Evolutionary conservation across 2,113 vertebrate genomes (phyloP), one percentile per base, ranked within the genome.

Genomic region (Fregata magnificens): DNA sequence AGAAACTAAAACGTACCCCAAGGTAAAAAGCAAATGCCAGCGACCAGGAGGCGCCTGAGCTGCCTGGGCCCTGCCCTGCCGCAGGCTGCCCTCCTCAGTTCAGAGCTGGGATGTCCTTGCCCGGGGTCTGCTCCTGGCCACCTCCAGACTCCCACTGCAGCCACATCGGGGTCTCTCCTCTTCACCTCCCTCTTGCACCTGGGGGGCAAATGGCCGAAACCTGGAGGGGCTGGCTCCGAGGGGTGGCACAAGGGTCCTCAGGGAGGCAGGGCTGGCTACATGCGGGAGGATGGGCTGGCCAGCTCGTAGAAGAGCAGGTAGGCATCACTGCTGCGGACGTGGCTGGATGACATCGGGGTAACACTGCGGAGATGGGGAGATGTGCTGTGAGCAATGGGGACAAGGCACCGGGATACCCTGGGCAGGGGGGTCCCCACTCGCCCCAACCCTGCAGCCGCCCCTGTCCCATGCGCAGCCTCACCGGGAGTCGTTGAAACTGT

Each of bases 251-350:
- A 76, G 86, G 74, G 67, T 90, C 16, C 92, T 93, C 82, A 14
- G 82, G 88, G 19, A 21, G 44, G 52, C 72, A 81, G 93, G 44
- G 84, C 93, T 26, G 94, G 97, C 97, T 98, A 99, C 98, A 99
- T 98, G 93, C 99, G 99, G 55, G 99, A 99, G 93, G 99, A 99
- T 1, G 99, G 98, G 91, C 97, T 99, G 92, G 99, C 98, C 97
- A 99, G 97, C 98, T 99, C 99, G 7, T 99, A 99, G 98, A 99
- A 99, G 97, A 99, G 98, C 95, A 99, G 98, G 69, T 99, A 99
- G 95, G 99, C 99, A 58, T 99, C 99, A 32, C 99, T 99, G 98
- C 99, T 99, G 97, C 99, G 99, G 90, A 99, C 98, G 98, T 99
- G 99, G 98, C 99, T 99, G 97, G 99, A 99, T 87, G 99, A 99